A percentile compares a stretch with the other conserved stretches of the same genome.
These are phyloP conservation scores for Chaenodraco wilsoni DNA, from an alignment of 2,797 vertebrate species.

Conservation along the genomic window DNA sequence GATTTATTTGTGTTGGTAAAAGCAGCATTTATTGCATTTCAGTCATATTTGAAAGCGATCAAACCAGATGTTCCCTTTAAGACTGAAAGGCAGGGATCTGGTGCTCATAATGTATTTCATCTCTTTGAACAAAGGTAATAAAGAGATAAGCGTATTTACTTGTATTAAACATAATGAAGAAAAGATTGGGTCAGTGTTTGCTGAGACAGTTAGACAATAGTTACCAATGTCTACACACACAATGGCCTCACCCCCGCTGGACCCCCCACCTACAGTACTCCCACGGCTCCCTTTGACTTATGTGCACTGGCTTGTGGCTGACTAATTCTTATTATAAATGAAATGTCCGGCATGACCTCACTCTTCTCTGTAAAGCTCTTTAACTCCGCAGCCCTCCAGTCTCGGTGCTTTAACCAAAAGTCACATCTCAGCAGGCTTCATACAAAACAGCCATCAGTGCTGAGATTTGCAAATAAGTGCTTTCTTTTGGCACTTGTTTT, in stretches of 20 bases:
- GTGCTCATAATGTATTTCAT: conserved; percentile 35
- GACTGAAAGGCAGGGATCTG: conserved; percentile 14
- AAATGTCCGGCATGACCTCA: conserved; percentile 76
- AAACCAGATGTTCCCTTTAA: conserved; percentile 8
- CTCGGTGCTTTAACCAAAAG: conserved; percentile 52
- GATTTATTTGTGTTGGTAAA: neutral
- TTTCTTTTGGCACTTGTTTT: conserved; percentile 22
- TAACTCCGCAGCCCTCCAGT: conserved; percentile 50
- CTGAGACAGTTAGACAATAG: conserved; percentile 62
- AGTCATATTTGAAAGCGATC: conserved; percentile 9
- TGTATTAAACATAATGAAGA: conserved; percentile 51
- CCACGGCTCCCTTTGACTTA: conserved; percentile 76
- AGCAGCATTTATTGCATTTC: neutral
- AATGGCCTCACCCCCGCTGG: conserved; percentile 62
- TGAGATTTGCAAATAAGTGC: conserved; percentile 36
- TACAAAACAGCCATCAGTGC: conserved; percentile 37
- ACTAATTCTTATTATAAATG: conserved; percentile 81
- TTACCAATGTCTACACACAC: conserved; percentile 53
- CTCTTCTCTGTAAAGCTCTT: conserved; percentile 72
- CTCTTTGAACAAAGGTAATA: conserved; percentile 34
- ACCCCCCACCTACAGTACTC: conserved; percentile 73
- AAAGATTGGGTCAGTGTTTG: conserved; percentile 54
- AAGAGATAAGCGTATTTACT: conserved; percentile 59
- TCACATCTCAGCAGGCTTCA: conserved; percentile 51
- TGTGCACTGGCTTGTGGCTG: conserved; percentile 80